A percentile compares a stretch with the other conserved stretches of the same genome.
These are phyloP conservation scores for Trididemnum clinides DNA, from an alignment of 23 tunicate species.

Conservation along the genomic window DNA sequence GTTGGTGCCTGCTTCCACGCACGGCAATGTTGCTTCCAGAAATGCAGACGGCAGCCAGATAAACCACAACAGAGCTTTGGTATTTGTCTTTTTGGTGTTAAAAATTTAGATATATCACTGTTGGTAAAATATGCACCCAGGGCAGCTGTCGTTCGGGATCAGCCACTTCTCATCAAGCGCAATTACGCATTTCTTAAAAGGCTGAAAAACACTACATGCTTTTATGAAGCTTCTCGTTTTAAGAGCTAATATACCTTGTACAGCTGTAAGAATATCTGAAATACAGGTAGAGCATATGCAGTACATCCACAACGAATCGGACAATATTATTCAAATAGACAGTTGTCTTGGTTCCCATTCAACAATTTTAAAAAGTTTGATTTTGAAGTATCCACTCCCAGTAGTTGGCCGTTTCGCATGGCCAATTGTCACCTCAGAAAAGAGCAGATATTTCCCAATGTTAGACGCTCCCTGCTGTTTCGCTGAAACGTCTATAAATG, in stretches of 20 bases:
- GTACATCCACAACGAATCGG: neutral
- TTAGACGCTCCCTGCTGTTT: slow-evolving; percentile 5
- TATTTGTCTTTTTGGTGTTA: neutral
- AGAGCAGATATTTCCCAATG: neutral
- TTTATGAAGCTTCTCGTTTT: slow-evolving; percentile 4
- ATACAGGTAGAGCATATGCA: neutral
- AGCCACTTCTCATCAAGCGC: neutral
- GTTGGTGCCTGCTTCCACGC: neutral
- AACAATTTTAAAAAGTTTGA: neutral
- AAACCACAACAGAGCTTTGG: slow-evolving; percentile 5
- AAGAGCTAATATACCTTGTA: neutral
- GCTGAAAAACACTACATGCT: slow-evolving; percentile 2
- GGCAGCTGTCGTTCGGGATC: neutral
- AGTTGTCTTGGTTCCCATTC: neutral
- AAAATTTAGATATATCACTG: neutral
- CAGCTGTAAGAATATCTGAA: neutral
- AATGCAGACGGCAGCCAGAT: neutral
- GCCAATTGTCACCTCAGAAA: neutral
- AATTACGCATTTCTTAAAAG: neutral
- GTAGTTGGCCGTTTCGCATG: slow-evolving; percentile 8
- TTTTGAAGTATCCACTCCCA: neutral
- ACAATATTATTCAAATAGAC: neutral
- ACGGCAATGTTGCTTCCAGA: slow-evolving; percentile 3
- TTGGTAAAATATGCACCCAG: neutral
- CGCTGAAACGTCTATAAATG: neutral